Percentiles rank a stretch among this genome's conserved stretches.
phyloP scores from a whole-genome alignment of 2,113 vertebrate species.

The Acanthisitta chloris region DNA sequence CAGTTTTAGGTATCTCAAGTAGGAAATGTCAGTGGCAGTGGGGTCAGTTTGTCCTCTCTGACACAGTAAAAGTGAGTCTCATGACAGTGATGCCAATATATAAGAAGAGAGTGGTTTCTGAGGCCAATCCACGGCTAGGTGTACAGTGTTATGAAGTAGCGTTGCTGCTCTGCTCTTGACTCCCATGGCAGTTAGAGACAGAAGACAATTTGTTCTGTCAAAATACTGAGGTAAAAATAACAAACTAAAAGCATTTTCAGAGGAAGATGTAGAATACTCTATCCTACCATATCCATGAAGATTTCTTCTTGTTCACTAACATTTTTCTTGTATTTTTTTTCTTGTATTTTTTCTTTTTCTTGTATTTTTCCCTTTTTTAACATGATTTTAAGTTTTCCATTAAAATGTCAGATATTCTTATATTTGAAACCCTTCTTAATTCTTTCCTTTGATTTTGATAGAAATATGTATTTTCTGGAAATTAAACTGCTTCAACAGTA shows the following conservation, averaged over 20 bases:
- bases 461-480: not conserved
- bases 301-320: not conserved
- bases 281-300: not conserved
- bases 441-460: not conserved
- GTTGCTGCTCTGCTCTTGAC: not conserved
- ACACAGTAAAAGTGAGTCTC: not conserved
- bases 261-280: not conserved
- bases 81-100: not conserved
- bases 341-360: rapidly evolving
- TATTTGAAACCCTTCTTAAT: not conserved
- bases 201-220: not conserved
- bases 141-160: not conserved
- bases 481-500: not conserved
- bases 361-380: not conserved
- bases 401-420: not conserved
- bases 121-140: not conserved
- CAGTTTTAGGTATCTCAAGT: not conserved
- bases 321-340: not conserved
- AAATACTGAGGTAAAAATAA: not conserved
- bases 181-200: not conserved
- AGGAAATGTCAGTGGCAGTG: not conserved
- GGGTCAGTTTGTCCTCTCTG: not conserved
- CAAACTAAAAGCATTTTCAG: not conserved
- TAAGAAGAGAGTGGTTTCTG: not conserved
- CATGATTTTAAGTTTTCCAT: not conserved